Evolutionary conservation across 2,888 invertebrate genomes (phyloP), one percentile per base, ranked within the genome.

Genomic region (Caenorhabditis virilis): DNA sequence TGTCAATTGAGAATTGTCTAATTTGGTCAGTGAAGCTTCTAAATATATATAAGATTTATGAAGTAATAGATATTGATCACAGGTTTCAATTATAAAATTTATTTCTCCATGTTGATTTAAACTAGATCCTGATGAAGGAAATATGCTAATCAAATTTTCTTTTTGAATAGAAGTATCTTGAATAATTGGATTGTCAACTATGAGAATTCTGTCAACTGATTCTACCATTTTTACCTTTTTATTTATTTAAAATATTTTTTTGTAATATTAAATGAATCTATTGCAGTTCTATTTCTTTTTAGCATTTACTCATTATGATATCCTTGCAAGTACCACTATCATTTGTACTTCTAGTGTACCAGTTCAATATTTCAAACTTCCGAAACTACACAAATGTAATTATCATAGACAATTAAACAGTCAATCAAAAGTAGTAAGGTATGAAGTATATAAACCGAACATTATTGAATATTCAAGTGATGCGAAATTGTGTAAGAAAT

Each of bases 61-160:
- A 9, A 46, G 27, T 26, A 46, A n/a, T 4, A 46, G n/a, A 27
- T 46, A 60, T 60, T 60, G 61, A 36, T 60, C 61, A 48, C 48
- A 62, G 35, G 61, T 59, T 59, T 59, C 59, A 22, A 59, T 59
- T 9, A 65, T 42, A 54, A 59, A 59, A 55, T 59, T 59, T 22
- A 64, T 64, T 55, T 46, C 46, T 26, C 46, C 46, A 46, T 46
- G 46, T 26, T 46, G 46, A 46, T 46, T 46, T 46, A 46, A 62
- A 64, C 43, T 64, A 18, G 30, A 30, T 36, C 53, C 43, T 18
- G 45, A 9, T 27, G 53, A 49, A 30, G 53, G 53, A 33, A 53
- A 53, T 25, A 53, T 53, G 45, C 35, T 53, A 27, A 53, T 53
- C 27, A 53, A 30, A 49, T 53, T 53, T 53, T 53, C 53, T 45